phyloP scores from a whole-genome alignment of 2,113 vertebrate species.

The Amblyornis subalaris region DNA sequence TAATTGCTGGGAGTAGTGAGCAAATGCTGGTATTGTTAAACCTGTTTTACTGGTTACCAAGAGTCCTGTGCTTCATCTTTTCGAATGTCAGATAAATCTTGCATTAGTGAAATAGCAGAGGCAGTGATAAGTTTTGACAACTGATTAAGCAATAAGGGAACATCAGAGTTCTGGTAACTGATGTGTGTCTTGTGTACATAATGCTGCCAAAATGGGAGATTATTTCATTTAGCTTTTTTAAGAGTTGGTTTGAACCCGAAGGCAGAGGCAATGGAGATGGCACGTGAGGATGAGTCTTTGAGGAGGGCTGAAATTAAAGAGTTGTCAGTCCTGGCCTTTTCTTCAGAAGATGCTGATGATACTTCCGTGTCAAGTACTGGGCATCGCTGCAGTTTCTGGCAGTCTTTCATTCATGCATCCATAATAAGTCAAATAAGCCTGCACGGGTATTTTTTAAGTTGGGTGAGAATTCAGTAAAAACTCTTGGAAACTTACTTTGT shows the following conservation, averaged over 20 bases:
- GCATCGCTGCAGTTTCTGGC: neutral
- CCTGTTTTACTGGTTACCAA: neutral
- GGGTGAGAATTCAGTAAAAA: neutral
- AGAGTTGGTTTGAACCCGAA: neutral
- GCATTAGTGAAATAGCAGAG: neutral
- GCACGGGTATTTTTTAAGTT: neutral
- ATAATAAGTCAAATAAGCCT: neutral
- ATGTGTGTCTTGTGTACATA: neutral
- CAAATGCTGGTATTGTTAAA: neutral
- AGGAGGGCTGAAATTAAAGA: neutral
- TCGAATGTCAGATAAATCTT: neutral
- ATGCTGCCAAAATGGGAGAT: neutral
- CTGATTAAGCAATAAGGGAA: neutral
- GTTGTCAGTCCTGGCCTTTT: neutral
- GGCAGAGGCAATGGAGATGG: neutral
- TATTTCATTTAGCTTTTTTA: neutral
- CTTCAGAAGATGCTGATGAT: neutral
- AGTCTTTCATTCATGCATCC: neutral
- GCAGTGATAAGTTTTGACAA: neutral
- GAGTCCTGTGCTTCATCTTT: neutral
- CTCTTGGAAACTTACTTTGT: neutral
- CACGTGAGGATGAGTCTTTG: neutral
- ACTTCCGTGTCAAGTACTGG: neutral
- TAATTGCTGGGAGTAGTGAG: neutral
- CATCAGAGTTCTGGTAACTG: neutral